Evolutionary conservation across 2,888 invertebrate genomes (phyloP).

Genomic region (Machimus atricapillus): DNA sequence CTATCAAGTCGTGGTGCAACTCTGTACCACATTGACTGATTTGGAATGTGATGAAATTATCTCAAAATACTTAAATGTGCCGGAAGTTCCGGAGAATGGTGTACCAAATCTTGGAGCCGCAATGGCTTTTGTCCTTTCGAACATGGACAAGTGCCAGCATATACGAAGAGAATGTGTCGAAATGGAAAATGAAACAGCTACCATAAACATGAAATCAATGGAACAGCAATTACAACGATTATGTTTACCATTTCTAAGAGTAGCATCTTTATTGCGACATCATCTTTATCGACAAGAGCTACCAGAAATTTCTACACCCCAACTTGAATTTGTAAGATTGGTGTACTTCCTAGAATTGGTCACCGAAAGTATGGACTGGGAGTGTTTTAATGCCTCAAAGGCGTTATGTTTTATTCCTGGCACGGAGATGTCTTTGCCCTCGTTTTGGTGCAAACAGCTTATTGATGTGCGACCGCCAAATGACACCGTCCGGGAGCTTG

Average conservation of each 20-base stretch:
- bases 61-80: conserved; percentile 51
- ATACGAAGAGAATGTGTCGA: conserved; percentile 58
- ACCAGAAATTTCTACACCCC: conserved; percentile 70
- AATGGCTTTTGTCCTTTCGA: conserved; percentile 59
- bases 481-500: conserved; percentile 67
- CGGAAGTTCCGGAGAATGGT: conserved; percentile 43
- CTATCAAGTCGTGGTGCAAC: conserved; percentile 85
- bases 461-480: conserved; percentile 62
- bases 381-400: conserved; percentile 70
- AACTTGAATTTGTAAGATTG: conserved; percentile 79
- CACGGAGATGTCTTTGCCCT: conserved; percentile 66
- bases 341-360: conserved; percentile 81
- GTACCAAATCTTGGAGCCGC: conserved; percentile 56
- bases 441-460: conserved; percentile 76
- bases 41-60: conserved; percentile 68
- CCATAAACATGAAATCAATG: conserved; percentile 60
- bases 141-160: conserved; percentile 57
- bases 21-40: conserved; percentile 73
- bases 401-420: conserved; percentile 69
- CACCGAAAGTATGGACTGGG: conserved; percentile 71
- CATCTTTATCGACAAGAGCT: conserved; percentile 82
- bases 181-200: conserved; percentile 51
- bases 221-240: conserved; percentile 74
- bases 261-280: conserved; percentile 81
- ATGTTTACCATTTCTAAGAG: conserved; percentile 83